phyloP scores from a whole-genome alignment of 2,888 invertebrate genomes.

The Melanotus villosus region DNA sequence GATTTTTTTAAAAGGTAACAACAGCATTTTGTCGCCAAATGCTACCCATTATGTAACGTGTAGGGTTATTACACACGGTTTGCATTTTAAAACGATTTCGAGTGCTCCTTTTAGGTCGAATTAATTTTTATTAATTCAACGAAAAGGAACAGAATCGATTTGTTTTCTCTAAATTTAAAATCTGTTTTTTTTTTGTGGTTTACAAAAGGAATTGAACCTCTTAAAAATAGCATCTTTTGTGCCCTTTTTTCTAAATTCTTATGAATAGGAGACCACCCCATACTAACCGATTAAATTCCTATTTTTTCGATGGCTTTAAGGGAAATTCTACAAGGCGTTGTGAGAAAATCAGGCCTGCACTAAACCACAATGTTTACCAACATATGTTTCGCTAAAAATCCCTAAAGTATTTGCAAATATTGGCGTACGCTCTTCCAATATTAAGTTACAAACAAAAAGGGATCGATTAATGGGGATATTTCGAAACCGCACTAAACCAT shows the following conservation, averaged over 20 bases:
- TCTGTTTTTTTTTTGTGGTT: too few relatives aligned
- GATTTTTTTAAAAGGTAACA: slow-evolving; percentile 47
- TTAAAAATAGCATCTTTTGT: too few relatives aligned
- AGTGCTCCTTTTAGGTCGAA: slow-evolving; percentile 2
- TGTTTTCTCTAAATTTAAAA: too few relatives aligned
- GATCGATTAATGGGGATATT: slow-evolving; percentile 30
- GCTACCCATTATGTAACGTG: slow-evolving; percentile 43
- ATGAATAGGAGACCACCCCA: too few relatives aligned
- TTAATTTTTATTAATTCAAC: neutral
- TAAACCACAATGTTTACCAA: slow-evolving; percentile 55
- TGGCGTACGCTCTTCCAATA: slow-evolving; percentile 59
- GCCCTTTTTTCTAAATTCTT: too few relatives aligned
- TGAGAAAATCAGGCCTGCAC: slow-evolving; percentile 41
- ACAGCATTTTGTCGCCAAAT: slow-evolving; percentile 44
- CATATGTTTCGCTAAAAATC: slow-evolving; percentile 58
- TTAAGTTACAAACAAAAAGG: slow-evolving; percentile 58
- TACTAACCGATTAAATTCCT: too few relatives aligned
- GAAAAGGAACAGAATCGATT: neutral
- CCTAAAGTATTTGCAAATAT: slow-evolving; percentile 63
- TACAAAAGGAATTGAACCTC: too few relatives aligned
- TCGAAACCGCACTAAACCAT: slow-evolving; percentile 18
- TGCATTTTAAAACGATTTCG: slow-evolving; percentile 38
- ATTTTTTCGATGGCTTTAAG: too few relatives aligned
- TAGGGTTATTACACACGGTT: slow-evolving; percentile 44
- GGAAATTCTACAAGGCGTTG: slow-evolving; percentile 24